Evolutionary conservation across 1,140 invertebrate genomes (phyloP), one percentile per base, ranked within the genome.

Genomic region (Eueides isabella): DNA sequence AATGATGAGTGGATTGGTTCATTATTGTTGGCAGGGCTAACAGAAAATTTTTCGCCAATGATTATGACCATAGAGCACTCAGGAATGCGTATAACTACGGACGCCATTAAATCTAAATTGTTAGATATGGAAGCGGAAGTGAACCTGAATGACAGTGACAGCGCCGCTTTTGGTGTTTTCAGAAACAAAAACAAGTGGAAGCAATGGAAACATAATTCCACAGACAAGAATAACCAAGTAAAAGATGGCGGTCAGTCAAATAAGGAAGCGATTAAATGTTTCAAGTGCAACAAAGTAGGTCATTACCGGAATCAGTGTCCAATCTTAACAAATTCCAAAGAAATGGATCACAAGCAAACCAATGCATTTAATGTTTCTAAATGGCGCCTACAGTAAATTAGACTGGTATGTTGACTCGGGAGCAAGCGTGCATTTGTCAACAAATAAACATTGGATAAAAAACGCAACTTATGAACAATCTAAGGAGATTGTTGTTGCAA

Each of bases 401-500:
- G 75, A 72, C 26, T 76, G 71, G 74, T 79, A 76, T 23, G 38
- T 79, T 7, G 77, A 76, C 61, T 71, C 67, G 2, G 77, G 77
- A 1, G 77, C 77, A 44, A 79, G 77, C 48, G 28, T 26, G 26
- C 71, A 76, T 38, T 62, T 79, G 65, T 62, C 61, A n/a, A 16
- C 38, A 33, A 65, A 48, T 38, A 63, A 74, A 64, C 33, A 31
- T 38, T 68, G 62, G 30, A 67, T 71, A 28, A 16, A 9, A 26
- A 74, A 74, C 63, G n/a, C 44, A 5, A 71, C 67, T 63, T 29
- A 67, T 29, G n/a, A n/a, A n/a, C 66, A 61, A 61, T 16, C 61
- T 19, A 69, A 69, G 67, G 82, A 85, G 63, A 85, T 85, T 41
- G 72, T 77, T n/a, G 76, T 80, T 30, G 86, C 84, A 31, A 84